Conservation (phyloP, 1,140 invertebrate genomes). For the Caenorhabditis tropicalis region DNA sequence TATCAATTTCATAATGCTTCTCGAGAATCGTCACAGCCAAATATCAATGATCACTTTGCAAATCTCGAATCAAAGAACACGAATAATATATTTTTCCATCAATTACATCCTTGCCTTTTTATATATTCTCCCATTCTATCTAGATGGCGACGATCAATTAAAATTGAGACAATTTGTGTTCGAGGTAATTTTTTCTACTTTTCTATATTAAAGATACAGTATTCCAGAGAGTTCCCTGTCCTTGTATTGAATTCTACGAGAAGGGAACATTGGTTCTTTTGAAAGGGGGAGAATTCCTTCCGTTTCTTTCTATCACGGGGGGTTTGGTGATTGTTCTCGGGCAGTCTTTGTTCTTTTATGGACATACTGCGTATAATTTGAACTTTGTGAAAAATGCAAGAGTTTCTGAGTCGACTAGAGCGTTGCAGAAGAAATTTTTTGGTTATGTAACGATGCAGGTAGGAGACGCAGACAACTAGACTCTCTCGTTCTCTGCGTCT, state of each 20-base stretch:
- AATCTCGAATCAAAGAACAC: background rate
- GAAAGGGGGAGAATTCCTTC: background rate
- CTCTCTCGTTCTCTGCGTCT: too few relatives aligned
- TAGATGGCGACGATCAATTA: background rate
- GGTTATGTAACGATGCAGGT: background rate
- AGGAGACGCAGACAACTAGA: too few relatives aligned
- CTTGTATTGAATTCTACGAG: background rate
- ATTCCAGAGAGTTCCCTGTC: background rate
- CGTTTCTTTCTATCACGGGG: background rate
- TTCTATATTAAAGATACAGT: too few relatives aligned
- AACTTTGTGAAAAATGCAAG: background rate
- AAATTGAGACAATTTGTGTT: background rate
- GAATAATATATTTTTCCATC: background rate
- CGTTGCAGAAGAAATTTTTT: conserved; percentile 6
- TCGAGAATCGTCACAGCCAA: background rate
- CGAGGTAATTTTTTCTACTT: background rate
- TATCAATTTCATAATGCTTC: background rate
- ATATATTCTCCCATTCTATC: background rate
- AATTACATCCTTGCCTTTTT: background rate
- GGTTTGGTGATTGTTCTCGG: background rate
- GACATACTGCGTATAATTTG: background rate
- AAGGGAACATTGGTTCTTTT: background rate
- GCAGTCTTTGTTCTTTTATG: background rate
- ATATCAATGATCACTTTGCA: background rate
- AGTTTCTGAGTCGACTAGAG: background rate